Evolutionary conservation across 2,888 invertebrate species (phyloP).

Genomic region (Orthonychiurus folsomi): DNA sequence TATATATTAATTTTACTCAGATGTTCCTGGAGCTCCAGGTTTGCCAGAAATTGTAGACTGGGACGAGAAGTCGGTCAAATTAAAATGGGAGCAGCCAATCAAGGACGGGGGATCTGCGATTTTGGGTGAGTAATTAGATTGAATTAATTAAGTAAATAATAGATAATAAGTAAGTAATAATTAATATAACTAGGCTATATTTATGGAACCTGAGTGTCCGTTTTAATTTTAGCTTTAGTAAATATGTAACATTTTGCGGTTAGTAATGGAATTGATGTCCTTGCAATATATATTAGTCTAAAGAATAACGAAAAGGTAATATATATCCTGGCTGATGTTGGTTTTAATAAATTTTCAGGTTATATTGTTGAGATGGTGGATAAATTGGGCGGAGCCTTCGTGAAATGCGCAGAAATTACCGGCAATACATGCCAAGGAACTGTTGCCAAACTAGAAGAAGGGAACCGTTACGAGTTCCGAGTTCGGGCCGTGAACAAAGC

Average conservation of each 20-base stretch:
- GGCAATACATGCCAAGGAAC: conserved; percentile 77
- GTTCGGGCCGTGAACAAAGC: conserved; percentile 56
- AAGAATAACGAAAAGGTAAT: too few relatives aligned
- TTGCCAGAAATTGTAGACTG: conserved; percentile 82
- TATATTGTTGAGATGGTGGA: conserved; percentile 89
- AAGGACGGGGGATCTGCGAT: conserved; percentile 93
- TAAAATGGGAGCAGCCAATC: conserved; percentile 84
- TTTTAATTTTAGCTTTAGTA: conserved; percentile 48
- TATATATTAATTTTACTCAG: neutral
- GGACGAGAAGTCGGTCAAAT: conserved; percentile 79
- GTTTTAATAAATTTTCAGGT: conserved; percentile 43
- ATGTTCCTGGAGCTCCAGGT: conserved; percentile 68
- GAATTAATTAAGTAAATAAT: too few relatives aligned
- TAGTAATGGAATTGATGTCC: neutral
- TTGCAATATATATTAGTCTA: too few relatives aligned
- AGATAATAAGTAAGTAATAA: too few relatives aligned
- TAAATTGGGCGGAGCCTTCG: conserved; percentile 68
- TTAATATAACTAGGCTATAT: too few relatives aligned
- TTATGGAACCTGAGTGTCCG: too few relatives aligned
- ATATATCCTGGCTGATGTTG: too few relatives aligned
- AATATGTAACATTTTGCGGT: neutral
- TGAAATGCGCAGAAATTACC: conserved; percentile 73
- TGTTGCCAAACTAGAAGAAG: conserved; percentile 81
- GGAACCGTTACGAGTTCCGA: conserved; percentile 91
- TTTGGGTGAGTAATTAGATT: conserved; percentile 37